Conservation (phyloP, 2,797 vertebrate genomes). For the Poecilia picta region DNA sequence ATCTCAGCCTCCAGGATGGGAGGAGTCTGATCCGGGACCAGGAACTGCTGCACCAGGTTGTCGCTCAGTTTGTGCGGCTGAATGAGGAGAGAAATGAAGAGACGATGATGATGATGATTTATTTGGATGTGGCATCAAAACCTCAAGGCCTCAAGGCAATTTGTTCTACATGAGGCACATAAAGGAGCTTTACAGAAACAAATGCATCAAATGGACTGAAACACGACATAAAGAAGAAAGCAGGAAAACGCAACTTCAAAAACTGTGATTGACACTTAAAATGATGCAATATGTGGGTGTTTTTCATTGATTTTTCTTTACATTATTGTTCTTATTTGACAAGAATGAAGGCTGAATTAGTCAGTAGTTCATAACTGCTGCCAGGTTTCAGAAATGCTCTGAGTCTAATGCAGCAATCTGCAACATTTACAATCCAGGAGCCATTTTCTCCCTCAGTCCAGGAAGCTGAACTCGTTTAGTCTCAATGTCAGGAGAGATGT, state of each 20-base stretch:
- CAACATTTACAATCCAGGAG: no score
- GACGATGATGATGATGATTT: neutral
- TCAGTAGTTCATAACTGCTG: neutral
- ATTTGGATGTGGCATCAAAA: neutral
- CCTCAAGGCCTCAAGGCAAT: neutral
- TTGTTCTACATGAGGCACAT: neutral
- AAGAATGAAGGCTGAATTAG: neutral
- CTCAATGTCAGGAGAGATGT: no score
- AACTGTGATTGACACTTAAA: neutral
- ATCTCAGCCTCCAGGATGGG: slow-evolving; percentile 76
- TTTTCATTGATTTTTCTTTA: no score
- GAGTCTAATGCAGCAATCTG: no score
- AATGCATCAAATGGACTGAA: neutral
- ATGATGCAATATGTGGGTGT: no score
- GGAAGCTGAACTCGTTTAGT: no score
- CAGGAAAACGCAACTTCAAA: neutral
- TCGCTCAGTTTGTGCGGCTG: slow-evolving; percentile 80
- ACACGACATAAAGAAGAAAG: neutral
- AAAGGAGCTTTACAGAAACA: neutral
- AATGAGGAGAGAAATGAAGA: neutral
- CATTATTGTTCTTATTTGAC: neutral
- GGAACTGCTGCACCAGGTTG: slow-evolving; percentile 83
- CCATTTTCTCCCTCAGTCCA: no score
- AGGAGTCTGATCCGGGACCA: slow-evolving; percentile 74
- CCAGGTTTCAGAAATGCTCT: neutral